Base-by-base conservation (phyloP, 2,797 vertebrate species). In the Heliangelus exortis region DNA sequence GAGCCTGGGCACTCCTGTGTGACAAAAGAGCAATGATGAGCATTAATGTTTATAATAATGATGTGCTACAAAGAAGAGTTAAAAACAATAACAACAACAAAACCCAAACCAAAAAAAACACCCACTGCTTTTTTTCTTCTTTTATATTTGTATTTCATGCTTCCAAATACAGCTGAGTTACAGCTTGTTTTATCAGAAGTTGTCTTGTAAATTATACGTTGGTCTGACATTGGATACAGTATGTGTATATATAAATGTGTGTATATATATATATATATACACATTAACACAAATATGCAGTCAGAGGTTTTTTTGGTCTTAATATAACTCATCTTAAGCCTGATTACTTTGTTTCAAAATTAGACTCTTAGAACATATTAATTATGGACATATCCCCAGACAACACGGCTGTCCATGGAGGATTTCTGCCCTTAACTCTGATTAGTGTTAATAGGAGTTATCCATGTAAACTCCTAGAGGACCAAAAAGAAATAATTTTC, bases 321-420 rank as follows among this genome's bases (percentile, higher is more conserved):
- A 95, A 91, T 96, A 93, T 90, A 95, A 86, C 88, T 91, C 63
- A 51, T 86, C 85, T 92, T 84, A 91, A 96, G 65, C 80, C 91
- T 90, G 80, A 87, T 90, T 90, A 95, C 81, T 90, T 95, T 92
- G 58, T 72, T 95, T 89, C 43, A 90, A 84, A 96, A 92, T 94
- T 95, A 96, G 77, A 77, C 36, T 95, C 51, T 66, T 50, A 91
- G 82, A 94, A 80, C 28, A 47, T 65, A 66, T 96, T 97, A 83
- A 90, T 96, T 96, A 93, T 92, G 73, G 90, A 67, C 57, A 23
- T 62, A 77, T 91, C 84, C 71, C 94, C 54, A 80, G 88, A 82
- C 51, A 94, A 58, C 28, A 59, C 75, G 19, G 36, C 57, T 87
- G 65, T 54, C 63, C 50, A 43, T 33, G 41, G 71, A 62, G 75